Evolutionary conservation across 2,113 vertebrate genomes (phyloP).

Genomic region (Mystacornis crossleyi): DNA sequence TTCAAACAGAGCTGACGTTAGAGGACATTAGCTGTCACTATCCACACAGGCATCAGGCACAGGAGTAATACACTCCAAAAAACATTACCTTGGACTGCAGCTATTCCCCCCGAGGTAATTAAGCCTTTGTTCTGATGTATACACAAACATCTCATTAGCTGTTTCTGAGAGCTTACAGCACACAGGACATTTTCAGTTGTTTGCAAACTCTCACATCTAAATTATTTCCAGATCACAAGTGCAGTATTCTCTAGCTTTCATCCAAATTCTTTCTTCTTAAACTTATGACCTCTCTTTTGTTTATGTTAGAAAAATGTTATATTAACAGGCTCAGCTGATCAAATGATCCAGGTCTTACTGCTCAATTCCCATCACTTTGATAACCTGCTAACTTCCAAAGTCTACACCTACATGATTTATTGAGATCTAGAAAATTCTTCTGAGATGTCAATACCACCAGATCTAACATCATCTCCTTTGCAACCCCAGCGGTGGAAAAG

Average conservation of each 20-base stretch:
- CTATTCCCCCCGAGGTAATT: not conserved
- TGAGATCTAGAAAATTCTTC: not conserved
- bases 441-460: not conserved
- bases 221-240: not conserved
- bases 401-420: not conserved
- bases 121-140: slow-evolving; percentile 2
- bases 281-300: not conserved
- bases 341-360: not conserved
- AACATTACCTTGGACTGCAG: not conserved
- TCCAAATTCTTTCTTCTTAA: not conserved
- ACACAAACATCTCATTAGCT: not conserved
- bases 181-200: not conserved
- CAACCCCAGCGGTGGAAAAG: not conserved
- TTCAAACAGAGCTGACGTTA: not conserved
- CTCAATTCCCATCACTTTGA: not conserved
- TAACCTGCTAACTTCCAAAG: not conserved
- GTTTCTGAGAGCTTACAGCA: not conserved
- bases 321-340: not conserved
- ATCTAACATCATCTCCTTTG: not conserved
- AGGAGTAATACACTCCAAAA: not conserved
- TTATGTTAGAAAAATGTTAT: not conserved
- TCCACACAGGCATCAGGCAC: not conserved
- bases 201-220: not conserved
- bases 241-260: not conserved
- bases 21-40: not conserved